Evolutionary conservation across 2,797 vertebrate species (phyloP), one percentile per base, ranked within the genome.

Genomic region (Xenopus petersii): DNA sequence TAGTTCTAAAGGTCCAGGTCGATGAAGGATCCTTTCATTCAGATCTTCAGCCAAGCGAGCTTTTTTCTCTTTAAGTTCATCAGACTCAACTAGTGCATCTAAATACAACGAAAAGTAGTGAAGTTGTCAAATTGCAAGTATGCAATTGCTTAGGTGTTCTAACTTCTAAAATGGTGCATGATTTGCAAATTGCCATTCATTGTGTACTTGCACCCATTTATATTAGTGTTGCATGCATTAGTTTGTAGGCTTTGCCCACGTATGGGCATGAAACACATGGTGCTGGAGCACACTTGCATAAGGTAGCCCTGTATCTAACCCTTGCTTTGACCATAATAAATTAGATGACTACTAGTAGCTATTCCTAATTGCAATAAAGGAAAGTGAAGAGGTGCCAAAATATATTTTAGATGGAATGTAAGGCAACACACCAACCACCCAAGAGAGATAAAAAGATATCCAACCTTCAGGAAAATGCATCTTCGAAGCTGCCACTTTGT

Each of bases 21-120:
- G 80, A 56, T 82, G 80, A 13, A 84, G 73, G 59, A 84, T 82
- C 67, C 82, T 84, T 80, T 84, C 81, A 54, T 79, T 84, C 65
- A 84, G 67, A 73, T 82, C 79, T 77, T 84, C 81, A 13, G 83
- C 81, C 76, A 84, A 66, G n/a, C 81, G 75, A 58, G 75, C 77
- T 21, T 80, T 84, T 21, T 84, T 84, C 61, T 82, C 79, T 36
- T 80, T 82, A 60, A 80, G 21, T 55, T 81, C 75, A 5, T 71
- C 70, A 62, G 79, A 56, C 67, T 81, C 75, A 63, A 64, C 71
- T 24, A 63, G 64, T n/a, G 67, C 36, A 46, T 77, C 80, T 78
- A 62, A 30, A 49, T 15, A 12, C 21, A 56, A 33, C 48, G 12
- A 12, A 42, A 42, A 59, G 55, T 6, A 46, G 46, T 5, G 42